phyloP scores from a whole-genome alignment of 2,888 invertebrate species.

The Drosophila subsilvestris region DNA sequence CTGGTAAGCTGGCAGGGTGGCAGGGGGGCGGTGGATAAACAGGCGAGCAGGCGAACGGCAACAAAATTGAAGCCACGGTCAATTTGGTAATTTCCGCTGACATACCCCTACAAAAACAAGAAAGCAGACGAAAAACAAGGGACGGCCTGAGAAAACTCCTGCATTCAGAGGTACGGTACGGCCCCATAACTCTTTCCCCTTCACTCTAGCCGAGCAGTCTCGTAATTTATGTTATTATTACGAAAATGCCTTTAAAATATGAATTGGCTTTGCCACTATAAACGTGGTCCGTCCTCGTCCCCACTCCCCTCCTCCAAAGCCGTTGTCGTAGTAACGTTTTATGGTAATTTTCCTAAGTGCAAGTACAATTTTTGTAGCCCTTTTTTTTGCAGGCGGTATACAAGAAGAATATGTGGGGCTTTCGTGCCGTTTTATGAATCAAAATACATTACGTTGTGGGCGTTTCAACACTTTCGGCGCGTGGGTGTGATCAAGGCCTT shows the following conservation, averaged over 20 bases:
- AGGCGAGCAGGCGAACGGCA: constrained; percentile 15
- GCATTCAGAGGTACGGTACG: constrained; percentile 24
- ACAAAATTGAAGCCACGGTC: constrained; percentile 75
- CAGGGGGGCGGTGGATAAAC: constrained; percentile 5
- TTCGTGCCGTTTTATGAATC: constrained; percentile 70
- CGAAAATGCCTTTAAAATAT: constrained; percentile 64
- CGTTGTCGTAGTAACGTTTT: constrained; percentile 63
- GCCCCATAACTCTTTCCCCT: constrained; percentile 32
- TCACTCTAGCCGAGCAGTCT: constrained; percentile 1
- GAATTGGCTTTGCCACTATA: constrained; percentile 58
- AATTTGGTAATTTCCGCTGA: constrained; percentile 75
- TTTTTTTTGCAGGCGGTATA: constrained; percentile 1
- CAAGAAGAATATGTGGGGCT: constrained; percentile 9
- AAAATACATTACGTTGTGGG: constrained; percentile 50
- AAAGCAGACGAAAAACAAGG: constrained; percentile 8
- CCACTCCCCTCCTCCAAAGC: constrained; percentile 4
- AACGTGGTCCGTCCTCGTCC: constrained; percentile 18
- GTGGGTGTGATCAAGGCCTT: constrained; percentile 15
- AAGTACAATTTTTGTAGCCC: constrained; percentile 38
- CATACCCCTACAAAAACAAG: constrained; percentile 47
- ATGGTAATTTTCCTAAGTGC: constrained; percentile 76
- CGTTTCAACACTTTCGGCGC: constrained; percentile 35
- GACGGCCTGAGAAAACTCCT: constrained; percentile 22
- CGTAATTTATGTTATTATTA: constrained; percentile 51
- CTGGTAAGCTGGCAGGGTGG: constrained; percentile 41